A percentile compares a stretch with the other conserved stretches of the same genome.
Evolutionary conservation across 92 coral and sea anemone species (phyloP).

Genomic region (Actinostola sp.): DNA sequence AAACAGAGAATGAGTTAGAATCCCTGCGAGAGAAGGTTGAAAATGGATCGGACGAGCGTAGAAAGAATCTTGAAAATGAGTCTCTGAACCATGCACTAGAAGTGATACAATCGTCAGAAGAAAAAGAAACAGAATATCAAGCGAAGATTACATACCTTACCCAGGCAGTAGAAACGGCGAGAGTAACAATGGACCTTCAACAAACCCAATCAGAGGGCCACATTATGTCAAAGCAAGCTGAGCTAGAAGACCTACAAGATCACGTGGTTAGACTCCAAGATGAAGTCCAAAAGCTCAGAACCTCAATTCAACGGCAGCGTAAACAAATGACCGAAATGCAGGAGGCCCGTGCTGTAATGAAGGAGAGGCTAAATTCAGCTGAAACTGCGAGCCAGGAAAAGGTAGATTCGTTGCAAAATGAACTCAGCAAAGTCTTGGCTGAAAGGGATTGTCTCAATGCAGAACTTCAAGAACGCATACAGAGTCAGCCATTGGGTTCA

Average conservation of each 20-base stretch:
- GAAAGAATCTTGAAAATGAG: not conserved
- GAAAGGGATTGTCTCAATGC: not conserved
- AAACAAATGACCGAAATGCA: constrained; percentile 27
- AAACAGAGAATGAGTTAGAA: not conserved
- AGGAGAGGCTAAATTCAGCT: not conserved
- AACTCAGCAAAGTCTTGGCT: not conserved
- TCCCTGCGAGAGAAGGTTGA: not conserved
- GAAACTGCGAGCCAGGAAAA: not conserved
- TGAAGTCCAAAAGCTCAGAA: not conserved
- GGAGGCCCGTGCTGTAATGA: not conserved
- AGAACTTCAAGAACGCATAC: not conserved
- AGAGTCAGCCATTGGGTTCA: not conserved
- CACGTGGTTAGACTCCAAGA: not conserved
- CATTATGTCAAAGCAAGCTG: constrained; percentile 29
- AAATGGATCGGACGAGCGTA: too few relatives aligned
- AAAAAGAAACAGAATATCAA: not conserved
- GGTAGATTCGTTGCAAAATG: not conserved
- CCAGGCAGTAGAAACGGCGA: not conserved
- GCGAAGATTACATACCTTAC: not conserved
- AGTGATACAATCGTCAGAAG: not conserved
- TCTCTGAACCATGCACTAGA: not conserved
- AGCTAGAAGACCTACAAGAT: constrained; percentile 25
- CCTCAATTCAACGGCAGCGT: constrained; percentile 9
- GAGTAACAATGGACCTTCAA: not conserved
- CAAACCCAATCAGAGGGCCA: constrained; percentile 14